A percentile compares a stretch with the other conserved stretches of the same genome.
Evolutionary conservation across 2,797 vertebrate genomes (phyloP).

Genomic region (Petrocephalus sullivani): DNA sequence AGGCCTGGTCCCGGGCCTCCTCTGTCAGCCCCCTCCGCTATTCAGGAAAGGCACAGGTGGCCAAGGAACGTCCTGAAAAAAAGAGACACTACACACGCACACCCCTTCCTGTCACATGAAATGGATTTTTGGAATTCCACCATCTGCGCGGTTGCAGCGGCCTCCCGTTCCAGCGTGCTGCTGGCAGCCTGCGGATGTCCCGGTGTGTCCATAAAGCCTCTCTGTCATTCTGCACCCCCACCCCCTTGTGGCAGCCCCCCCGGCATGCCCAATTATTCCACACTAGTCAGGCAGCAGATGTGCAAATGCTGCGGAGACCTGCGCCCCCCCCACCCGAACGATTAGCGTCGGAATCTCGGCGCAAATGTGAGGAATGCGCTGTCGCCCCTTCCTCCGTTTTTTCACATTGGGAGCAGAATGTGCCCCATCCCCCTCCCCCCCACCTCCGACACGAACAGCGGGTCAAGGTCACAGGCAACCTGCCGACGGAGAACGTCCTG

Average conservation of each 20-base stretch:
- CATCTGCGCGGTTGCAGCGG: background rate
- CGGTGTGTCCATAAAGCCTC: background rate
- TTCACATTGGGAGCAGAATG: background rate
- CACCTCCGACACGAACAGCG: background rate
- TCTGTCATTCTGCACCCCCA: background rate
- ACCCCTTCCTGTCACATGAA: background rate
- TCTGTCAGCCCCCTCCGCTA: background rate
- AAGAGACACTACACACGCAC: background rate
- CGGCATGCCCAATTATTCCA: background rate
- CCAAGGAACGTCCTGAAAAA: conserved; percentile 7
- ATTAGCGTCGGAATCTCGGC: background rate
- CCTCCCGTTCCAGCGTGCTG: background rate
- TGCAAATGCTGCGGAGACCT: background rate
- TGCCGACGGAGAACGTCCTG: background rate
- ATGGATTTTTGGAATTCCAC: conserved; percentile 1
- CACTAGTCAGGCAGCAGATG: background rate
- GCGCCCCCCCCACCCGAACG: background rate
- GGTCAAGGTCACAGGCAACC: background rate
- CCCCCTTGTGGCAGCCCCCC: background rate
- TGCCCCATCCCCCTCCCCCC: background rate
- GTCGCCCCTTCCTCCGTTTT: background rate
- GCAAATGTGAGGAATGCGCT: background rate
- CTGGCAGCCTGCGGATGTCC: background rate
- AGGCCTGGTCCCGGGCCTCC: background rate
- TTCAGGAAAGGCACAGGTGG: conserved; percentile 16